Percentiles rank a stretch among this genome's conserved stretches.
Evolutionary conservation across 1,140 invertebrate species (phyloP).

Genomic region (honey bee (Apis mellifera)): Amel_HAv3.1 CM009931.2:21611501-21612000

Average conservation of each 20-base stretch:
- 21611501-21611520: constrained; percentile 2
- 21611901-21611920: too few relatives aligned
- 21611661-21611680: constrained; percentile 13
- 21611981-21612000: too few relatives aligned
- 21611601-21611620: neutral
- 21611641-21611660: neutral
- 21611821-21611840: neutral
- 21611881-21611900: too few relatives aligned
- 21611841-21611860: too few relatives aligned
- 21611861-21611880: too few relatives aligned
- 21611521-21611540: neutral
- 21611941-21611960: too few relatives aligned
- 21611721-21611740: neutral
- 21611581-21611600: too few relatives aligned
- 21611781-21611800: neutral
- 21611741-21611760: neutral
- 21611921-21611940: too few relatives aligned
- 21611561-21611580: neutral
- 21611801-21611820: neutral
- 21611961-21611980: too few relatives aligned
- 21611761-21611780: neutral
- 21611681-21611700: constrained; percentile 14
- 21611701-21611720: constrained; percentile 49
- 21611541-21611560: constrained; percentile 25
- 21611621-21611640: neutral